Percentiles rank a stretch among this genome's conserved stretches.
phyloP scores from a whole-genome alignment of 2,113 vertebrate genomes.

The Phylloscopus trochilus region DNA sequence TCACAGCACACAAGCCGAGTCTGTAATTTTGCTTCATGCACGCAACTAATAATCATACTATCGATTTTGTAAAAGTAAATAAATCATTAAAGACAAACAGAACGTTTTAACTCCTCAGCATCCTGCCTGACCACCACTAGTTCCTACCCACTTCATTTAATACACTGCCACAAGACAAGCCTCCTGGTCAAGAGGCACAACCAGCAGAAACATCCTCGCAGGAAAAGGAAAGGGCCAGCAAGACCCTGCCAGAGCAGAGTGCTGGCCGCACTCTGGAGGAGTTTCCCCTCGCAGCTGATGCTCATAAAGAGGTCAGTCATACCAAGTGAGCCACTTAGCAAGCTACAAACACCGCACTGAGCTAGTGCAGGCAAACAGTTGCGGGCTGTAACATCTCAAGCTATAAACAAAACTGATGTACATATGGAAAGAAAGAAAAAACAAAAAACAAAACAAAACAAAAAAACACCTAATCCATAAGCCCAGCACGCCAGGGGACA shows the following conservation, averaged over 20 bases:
- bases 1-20: not conserved
- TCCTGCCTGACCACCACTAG: not conserved
- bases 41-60: fast-evolving
- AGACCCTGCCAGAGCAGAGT: not conserved
- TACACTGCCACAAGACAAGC: not conserved
- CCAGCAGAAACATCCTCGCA: not conserved
- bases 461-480: too few species aligned
- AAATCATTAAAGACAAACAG: not conserved
- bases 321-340: not conserved
- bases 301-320: not conserved
- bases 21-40: not conserved
- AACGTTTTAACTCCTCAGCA: not conserved
- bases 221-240: not conserved
- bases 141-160: not conserved
- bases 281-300: not conserved
- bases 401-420: fast-evolving
- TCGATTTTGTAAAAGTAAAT: not conserved
- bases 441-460: too few species aligned
- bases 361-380: not conserved
- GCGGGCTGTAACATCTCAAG: not conserved
- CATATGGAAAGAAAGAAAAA: not conserved
- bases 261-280: fast-evolving
- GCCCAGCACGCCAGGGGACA: too few species aligned
- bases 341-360: not conserved
- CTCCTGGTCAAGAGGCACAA: not conserved